These are phyloP conservation scores for Phaonia tiefii DNA, from an alignment of 2,888 invertebrate genomes.

Conservation along the genomic window DNA sequence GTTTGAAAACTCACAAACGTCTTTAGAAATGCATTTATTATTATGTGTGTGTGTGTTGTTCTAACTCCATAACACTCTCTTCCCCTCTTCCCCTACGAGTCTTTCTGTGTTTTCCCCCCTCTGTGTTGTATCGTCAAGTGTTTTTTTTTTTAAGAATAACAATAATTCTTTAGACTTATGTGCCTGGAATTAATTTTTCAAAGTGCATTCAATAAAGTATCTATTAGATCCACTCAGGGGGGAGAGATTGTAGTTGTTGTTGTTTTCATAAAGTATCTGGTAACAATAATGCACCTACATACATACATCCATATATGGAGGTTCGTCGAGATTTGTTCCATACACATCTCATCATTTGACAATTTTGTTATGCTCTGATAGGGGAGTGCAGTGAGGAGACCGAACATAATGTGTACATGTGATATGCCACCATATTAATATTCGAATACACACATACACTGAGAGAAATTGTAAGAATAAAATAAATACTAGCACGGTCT, in stretches of 20 bases:
- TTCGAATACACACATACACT: neutral
- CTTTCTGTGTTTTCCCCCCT: too few species aligned
- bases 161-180: slow-evolving; percentile 15
- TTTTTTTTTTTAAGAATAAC: neutral
- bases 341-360: neutral
- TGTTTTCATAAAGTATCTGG: neutral
- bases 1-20: too few species aligned
- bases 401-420: neutral
- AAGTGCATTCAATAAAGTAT: slow-evolving; percentile 2
- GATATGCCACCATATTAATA: slow-evolving; percentile 8
- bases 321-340: slow-evolving; percentile 22
- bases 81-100: too few species aligned
- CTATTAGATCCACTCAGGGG: slow-evolving; percentile 3
- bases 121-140: too few species aligned
- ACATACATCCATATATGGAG: neutral
- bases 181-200: slow-evolving; percentile 11
- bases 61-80: too few species aligned
- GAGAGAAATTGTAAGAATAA: too few species aligned
- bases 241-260: neutral
- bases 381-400: neutral
- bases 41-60: too few species aligned
- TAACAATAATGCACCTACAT: too few species aligned
- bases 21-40: too few species aligned
- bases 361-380: neutral
- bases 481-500: too few species aligned